These are phyloP conservation scores for Netelia melanura DNA, from an alignment of 2,888 invertebrate species.

Conservation along the genomic window DNA sequence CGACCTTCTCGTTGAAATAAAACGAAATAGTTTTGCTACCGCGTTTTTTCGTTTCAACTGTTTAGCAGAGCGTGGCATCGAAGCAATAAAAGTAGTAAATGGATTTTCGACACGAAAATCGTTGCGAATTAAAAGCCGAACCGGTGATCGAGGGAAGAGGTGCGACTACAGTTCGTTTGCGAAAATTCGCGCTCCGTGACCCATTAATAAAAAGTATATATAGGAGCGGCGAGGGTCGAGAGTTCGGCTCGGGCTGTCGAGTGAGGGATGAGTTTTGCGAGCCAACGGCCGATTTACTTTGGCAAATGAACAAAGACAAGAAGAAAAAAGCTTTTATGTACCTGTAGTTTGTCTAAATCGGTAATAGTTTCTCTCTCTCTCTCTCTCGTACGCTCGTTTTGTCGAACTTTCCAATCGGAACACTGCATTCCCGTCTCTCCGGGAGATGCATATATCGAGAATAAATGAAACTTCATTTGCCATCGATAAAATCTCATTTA, in stretches of 20 bases:
- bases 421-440: no score
- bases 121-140: slow-evolving; percentile 28
- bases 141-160: slow-evolving; percentile 5
- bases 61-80: not conserved
- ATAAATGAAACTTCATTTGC: not conserved
- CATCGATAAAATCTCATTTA: not conserved
- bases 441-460: not conserved
- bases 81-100: slow-evolving; percentile 12
- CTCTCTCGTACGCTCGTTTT: no score
- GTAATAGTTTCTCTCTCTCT: not conserved
- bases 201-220: slow-evolving; percentile 58
- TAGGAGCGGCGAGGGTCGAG: not conserved
- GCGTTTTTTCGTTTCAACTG: not conserved
- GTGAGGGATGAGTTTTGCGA: not conserved
- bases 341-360: not conserved
- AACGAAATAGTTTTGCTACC: not conserved
- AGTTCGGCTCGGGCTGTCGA: not conserved
- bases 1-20: not conserved
- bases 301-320: not conserved
- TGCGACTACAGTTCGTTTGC: slow-evolving; percentile 39
- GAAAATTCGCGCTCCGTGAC: slow-evolving; percentile 47
- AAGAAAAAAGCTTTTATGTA: not conserved
- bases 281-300: slow-evolving; percentile 39
- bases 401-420: no score
- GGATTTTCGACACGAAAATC: slow-evolving; percentile 31